Evolutionary conservation across 2,113 vertebrate genomes (phyloP), one percentile per base, ranked within the genome.

Genomic region (Embiotoca jacksoni): DNA sequence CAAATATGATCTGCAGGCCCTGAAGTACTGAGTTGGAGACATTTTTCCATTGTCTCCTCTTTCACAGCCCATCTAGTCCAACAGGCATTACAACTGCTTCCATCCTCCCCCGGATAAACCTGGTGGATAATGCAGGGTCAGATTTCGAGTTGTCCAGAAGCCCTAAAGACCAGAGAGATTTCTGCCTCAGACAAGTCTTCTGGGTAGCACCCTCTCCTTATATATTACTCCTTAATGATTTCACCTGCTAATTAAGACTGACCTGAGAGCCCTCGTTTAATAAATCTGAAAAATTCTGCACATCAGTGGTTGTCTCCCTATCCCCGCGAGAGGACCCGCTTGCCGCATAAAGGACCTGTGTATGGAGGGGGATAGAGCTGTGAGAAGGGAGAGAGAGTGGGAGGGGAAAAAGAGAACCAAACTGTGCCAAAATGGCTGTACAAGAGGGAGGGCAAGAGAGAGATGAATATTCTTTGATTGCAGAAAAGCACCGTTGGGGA

Each of bases 401-500:
- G 72, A 80, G 77, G 65, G 36, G 39, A 35, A 62, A 82, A 78
- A 47, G 58, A 66, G 75, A 80, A 50, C 68, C 72, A 88, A 86
- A 90, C 77, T 70, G 68, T 81, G 75, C 81, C 81, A 84, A 84
- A 84, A 86, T 71, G 67, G 73, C 72, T 72, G 58, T 60, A 84
- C 81, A 71, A 86, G 65, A 77, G 87, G 69, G 75, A 89, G 81
- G 58, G 83, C 56, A 58, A 75, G 63, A 80, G 81, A 57, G 79
- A 88, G 80, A 92, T 87, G 88, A 93, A 88, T 86, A 59, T 69
- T 76, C 79, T 91, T 88, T 92, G 91, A 92, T 93, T 90, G 83
- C 75, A 69, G 82, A 79, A 84, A 89, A 89, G 86, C 80, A 80
- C 87, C 53, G 36, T 73, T 78, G 83, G 90, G 82, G 83, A 88